Percentiles rank a stretch among this genome's conserved stretches.
Conservation (phyloP, 2,888 invertebrate species). For the Pinctada fucata region DNA sequence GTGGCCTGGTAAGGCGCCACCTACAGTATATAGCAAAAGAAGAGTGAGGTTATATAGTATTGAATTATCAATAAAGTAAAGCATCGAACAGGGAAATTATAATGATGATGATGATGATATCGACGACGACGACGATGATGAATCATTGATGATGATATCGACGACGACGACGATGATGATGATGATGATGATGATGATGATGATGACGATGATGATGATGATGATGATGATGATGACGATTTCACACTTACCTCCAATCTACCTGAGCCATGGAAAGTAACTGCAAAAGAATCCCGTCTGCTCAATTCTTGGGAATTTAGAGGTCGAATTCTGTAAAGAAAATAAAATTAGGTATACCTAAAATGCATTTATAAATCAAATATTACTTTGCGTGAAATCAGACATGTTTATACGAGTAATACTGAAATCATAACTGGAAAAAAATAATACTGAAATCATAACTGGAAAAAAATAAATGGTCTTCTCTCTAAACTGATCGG, state of each 20-base stretch:
- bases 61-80: not conserved
- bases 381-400: too few relatives aligned
- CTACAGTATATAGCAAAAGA: slow-evolving; percentile 74
- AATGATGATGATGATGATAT: not conserved
- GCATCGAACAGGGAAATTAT: not conserved
- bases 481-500: too few relatives aligned
- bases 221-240: not conserved
- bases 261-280: slow-evolving; percentile 93
- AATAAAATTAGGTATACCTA: too few relatives aligned
- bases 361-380: too few relatives aligned
- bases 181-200: not conserved
- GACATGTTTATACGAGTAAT: too few relatives aligned
- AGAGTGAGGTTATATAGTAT: not conserved
- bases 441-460: too few relatives aligned
- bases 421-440: too few relatives aligned
- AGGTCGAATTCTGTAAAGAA: slow-evolving; percentile 85
- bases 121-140: not conserved
- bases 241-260: slow-evolving; percentile 84
- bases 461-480: too few relatives aligned
- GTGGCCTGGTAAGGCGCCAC: slow-evolving; percentile 68
- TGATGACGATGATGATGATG: not conserved
- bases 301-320: slow-evolving; percentile 86
- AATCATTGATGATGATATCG: not conserved
- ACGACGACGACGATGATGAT: not conserved
- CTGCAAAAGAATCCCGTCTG: slow-evolving; percentile 83